A percentile compares a stretch with the other conserved stretches of the same genome.
phyloP scores from a whole-genome alignment of 2,888 invertebrate genomes.

The Spatulosminthurus flaviceps region DNA sequence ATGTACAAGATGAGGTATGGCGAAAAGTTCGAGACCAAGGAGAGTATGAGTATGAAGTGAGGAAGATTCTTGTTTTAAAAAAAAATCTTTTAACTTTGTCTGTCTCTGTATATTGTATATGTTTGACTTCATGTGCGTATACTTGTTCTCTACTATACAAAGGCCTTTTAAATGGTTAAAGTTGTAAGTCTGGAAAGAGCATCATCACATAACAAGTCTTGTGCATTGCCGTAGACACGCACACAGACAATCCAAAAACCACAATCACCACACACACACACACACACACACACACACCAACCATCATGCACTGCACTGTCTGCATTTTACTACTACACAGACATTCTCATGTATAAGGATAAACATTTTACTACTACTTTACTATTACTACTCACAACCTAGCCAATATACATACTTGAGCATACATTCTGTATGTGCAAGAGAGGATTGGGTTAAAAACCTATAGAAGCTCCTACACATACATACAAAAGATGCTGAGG shows the following conservation, averaged over 20 bases:
- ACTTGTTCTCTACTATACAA: too few relatives aligned
- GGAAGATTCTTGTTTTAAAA: too few relatives aligned
- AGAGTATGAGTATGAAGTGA: too few relatives aligned
- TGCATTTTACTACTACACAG: not conserved
- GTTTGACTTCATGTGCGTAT: slow-evolving; percentile 10
- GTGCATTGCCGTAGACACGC: not conserved
- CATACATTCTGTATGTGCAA: too few relatives aligned
- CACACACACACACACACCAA: not conserved
- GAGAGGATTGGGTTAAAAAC: too few relatives aligned
- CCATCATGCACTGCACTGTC: too few relatives aligned
- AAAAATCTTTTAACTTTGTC: too few relatives aligned
- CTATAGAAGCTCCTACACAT: too few relatives aligned
- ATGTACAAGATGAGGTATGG: not conserved
- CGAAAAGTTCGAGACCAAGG: not conserved
- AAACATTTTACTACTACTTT: too few relatives aligned
- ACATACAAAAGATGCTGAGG: too few relatives aligned
- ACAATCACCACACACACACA: not conserved
- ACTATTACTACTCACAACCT: too few relatives aligned
- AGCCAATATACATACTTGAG: too few relatives aligned
- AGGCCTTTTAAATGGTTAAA: not conserved
- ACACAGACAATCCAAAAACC: not conserved
- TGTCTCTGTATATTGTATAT: not conserved
- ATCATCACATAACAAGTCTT: slow-evolving; percentile 6
- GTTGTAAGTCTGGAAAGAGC: slow-evolving; percentile 25
- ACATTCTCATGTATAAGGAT: not conserved